Base-by-base conservation (phyloP, 1,140 invertebrate genomes). In the Ceratoteleas bidentatus region DNA sequence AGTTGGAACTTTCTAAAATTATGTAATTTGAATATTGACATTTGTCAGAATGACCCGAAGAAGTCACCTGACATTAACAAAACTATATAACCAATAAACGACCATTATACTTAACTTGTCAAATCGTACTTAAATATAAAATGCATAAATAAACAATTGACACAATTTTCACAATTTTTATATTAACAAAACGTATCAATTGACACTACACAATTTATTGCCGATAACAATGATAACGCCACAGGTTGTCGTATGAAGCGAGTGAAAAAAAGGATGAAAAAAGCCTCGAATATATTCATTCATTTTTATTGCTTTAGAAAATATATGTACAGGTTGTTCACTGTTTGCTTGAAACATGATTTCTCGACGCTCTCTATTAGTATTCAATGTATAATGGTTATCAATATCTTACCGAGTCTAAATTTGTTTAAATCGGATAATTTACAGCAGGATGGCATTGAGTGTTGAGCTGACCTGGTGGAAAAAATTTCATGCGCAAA, bases 301-400 rank as follows among this genome's bases (percentile, higher is more conserved):
- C 33, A 68, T 62, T 77, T 77, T 70, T 76, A 78, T 78, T 78
- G 75, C 75, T 78, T 78, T 78, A 78, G 75, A 78, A 78, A 78
- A 70, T 78, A 78, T 78, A 77, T 77, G 32, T 70, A 78, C 75
- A 78, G 45, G 38, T 70, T 15, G 43, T 65, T 60, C 52, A 36
- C 47, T 58, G 15, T 50, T 76, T 52, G 14, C 52, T 69, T 36
- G 50, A 64, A 69, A 62, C 57, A 56, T 56, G 45, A 53, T 69
- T 77, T 69, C 57, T 64, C 38, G 58, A 64, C 53, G 43, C 50
- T 57, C 40, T 52, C 61, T 75, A 74, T 33, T 64, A 61, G 24
- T 68, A 62, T 77, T 77, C 62, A 56, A 64, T 77, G 38, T 61
- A 52, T 75, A 53, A 61, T 58, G 15, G 54, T 57, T 74, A 75